Evolutionary conservation across 2,113 vertebrate genomes (phyloP), one percentile per base, ranked within the genome.

Genomic region (Seriola dumerili): DNA sequence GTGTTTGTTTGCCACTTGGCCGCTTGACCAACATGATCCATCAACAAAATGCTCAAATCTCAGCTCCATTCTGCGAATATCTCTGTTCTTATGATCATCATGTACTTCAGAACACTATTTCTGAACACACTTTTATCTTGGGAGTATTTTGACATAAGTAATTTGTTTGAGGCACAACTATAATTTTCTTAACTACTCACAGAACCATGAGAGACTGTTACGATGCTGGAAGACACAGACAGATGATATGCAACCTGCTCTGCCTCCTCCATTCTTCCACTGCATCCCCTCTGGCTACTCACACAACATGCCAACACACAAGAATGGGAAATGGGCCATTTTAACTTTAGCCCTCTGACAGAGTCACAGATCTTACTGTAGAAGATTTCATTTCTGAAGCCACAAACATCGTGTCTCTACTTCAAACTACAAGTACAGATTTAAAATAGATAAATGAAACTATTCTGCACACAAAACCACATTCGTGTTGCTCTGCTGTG

Each of bases 101-200:
- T 46, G 50, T 54, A 74, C 50, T 61, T 80, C 74, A 66, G 61
- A 75, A 77, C 72, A 65, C 57, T 86, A 66, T 70, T 84, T 75
- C 64, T 58, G 62, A 63, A 68, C 50, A 62, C 59, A 54, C 58
- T 68, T 82, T 75, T 82, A 86, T 89, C 83, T 73, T 38, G 62
- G 75, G 79, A 85, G 70, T 61, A 29, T 70, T 86, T 81, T 88
- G 75, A 87, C 76, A 23, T 74, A 21, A 83, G 80, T 83, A 40
- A 93, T 86, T 91, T 92, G 82, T 89, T 83, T 72, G 61, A 88
- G 75, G 78, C 80, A 72, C 55, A 62, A 65, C 80, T 83, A 86
- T 86, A 75, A 90, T 91, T 91, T 91, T 85, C 77, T 72, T 80
- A 90, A 92, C 78, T 88, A 87, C 72, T 81, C 82, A 83, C 73